phyloP scores from a whole-genome alignment of 2,888 invertebrate species.

The Mantis religiosa region DNA sequence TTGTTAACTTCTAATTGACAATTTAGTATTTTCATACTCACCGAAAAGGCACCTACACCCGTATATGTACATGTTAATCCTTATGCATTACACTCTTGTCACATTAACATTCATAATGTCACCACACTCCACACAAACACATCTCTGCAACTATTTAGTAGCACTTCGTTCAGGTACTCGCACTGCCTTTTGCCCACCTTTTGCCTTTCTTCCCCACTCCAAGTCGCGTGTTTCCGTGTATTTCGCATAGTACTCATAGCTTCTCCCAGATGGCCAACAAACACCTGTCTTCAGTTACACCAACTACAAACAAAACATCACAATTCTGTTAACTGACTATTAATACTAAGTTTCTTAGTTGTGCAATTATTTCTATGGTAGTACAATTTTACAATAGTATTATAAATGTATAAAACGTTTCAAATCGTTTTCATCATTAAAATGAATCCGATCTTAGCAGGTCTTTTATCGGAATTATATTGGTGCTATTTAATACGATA shows the following conservation, averaged over 20 bases:
- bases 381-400: too few relatives aligned
- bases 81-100: background rate
- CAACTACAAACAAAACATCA: background rate
- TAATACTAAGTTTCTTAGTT: too few relatives aligned
- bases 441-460: background rate
- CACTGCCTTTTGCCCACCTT: background rate
- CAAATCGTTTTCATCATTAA: too few relatives aligned
- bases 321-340: background rate
- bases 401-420: too few relatives aligned
- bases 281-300: background rate
- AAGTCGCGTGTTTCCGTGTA: background rate
- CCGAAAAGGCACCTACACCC: conserved; percentile 19
- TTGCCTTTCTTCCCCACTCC: background rate
- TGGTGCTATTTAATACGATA: background rate
- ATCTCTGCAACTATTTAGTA: background rate
- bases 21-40: background rate
- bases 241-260: background rate
- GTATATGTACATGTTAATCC: conserved; percentile 10
- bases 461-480: background rate
- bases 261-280: background rate
- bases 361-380: too few relatives aligned
- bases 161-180: background rate
- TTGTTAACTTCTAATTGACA: background rate
- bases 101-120: background rate
- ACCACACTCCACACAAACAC: background rate